Conservation (phyloP, 2,888 invertebrate species). For the Cloeon dipterum region DNA sequence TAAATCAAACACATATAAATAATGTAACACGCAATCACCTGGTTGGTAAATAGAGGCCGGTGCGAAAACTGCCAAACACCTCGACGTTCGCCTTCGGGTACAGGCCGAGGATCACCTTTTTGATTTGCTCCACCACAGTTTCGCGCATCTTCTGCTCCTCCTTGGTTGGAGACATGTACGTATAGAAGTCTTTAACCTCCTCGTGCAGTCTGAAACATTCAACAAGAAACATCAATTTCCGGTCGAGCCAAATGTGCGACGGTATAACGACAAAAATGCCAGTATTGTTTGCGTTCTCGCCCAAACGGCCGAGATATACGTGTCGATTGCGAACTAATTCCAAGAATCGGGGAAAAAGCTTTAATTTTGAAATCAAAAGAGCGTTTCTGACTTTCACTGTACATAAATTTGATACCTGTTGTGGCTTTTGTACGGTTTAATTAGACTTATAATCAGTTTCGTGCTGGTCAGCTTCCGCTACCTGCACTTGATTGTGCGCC, state of each 20-base stretch:
- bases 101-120: constrained; percentile 60
- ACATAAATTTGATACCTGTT: too few relatives aligned
- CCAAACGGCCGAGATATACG: too few relatives aligned
- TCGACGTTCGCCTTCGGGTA: constrained; percentile 91
- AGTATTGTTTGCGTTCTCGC: too few relatives aligned
- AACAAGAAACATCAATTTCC: constrained; percentile 5
- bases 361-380: too few relatives aligned
- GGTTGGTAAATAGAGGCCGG: constrained; percentile 92
- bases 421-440: too few relatives aligned
- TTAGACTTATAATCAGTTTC: too few relatives aligned
- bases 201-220: constrained; percentile 55
- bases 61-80: constrained; percentile 94
- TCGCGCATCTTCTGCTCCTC: constrained; percentile 77
- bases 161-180: constrained; percentile 80
- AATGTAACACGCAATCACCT: constrained; percentile 35
- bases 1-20: constrained; percentile 1
- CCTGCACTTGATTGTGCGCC: too few relatives aligned
- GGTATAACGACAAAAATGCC: background rate
- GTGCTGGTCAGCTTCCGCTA: too few relatives aligned
- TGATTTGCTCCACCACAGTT: constrained; percentile 74
- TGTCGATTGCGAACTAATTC: too few relatives aligned
- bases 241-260: constrained; percentile 1
- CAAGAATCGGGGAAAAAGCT: too few relatives aligned
- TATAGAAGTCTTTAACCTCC: constrained; percentile 91
- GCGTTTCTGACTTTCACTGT: too few relatives aligned